phyloP scores from a whole-genome alignment of 2,113 vertebrate genomes.

The Tenebrosternarchus preto region DNA sequence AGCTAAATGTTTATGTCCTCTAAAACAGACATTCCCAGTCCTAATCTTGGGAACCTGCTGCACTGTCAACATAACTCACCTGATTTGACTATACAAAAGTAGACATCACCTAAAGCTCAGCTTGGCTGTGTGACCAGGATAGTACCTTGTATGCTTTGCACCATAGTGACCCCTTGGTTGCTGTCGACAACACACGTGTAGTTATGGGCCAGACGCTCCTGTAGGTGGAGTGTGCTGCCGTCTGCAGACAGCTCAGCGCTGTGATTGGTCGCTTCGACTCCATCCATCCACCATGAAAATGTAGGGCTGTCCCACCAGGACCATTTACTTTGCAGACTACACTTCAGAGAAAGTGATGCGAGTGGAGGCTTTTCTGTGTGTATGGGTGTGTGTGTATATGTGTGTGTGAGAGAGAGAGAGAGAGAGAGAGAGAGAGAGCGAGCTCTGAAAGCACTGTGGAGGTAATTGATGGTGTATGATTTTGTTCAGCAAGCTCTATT shows the following conservation, averaged over 20 bases:
- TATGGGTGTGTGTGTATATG: no score
- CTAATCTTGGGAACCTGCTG: no score
- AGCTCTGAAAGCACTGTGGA: no score
- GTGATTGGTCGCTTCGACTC: not conserved
- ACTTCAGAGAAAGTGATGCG: conserved; percentile 32
- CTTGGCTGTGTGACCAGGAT: not conserved
- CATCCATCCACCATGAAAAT: conserved; percentile 52
- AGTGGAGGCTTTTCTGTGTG: conserved; percentile 34
- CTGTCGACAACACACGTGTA: conserved; percentile 54
- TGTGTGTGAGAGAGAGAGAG: no score
- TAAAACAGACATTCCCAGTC: no score
- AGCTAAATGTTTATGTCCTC: no score
- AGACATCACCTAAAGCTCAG: no score
- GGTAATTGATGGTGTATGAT: no score
- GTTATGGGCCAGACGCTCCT: not conserved
- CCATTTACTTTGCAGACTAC: not conserved
- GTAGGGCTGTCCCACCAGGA: conserved; percentile 46
- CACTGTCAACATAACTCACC: no score
- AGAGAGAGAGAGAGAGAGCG: no score
- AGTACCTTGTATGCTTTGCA: not conserved
- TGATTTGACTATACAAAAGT: no score
- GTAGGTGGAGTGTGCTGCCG: conserved; percentile 38
- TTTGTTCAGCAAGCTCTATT: no score
- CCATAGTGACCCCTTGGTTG: conserved; percentile 42
- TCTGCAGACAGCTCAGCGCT: conserved; percentile 23